phyloP scores from a whole-genome alignment of 2,888 invertebrate species.

The Drosophila testacea region DNA sequence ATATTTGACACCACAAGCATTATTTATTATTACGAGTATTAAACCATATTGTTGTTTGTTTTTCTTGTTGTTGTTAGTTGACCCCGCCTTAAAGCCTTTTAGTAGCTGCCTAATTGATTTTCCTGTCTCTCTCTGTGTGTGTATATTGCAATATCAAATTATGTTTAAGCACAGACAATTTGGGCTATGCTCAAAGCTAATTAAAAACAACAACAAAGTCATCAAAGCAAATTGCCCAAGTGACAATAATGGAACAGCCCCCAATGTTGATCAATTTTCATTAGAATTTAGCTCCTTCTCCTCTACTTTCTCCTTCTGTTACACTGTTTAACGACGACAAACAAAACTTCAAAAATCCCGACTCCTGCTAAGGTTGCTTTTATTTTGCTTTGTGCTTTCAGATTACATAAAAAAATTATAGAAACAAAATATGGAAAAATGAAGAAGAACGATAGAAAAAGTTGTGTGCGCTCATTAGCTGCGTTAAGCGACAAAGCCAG shows the following conservation, averaged over 20 bases:
- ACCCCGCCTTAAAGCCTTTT: constrained; percentile 20
- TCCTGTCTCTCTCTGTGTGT: constrained; percentile 12
- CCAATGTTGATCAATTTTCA: constrained; percentile 71
- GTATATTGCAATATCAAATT: constrained; percentile 37
- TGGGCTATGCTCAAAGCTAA: constrained; percentile 43
- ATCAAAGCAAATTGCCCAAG: constrained; percentile 60
- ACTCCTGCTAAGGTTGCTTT: constrained; percentile 33
- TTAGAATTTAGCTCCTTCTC: constrained; percentile 26
- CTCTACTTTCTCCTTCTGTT: too few relatives aligned
- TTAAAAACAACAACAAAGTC: constrained; percentile 54
- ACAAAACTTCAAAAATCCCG: constrained; percentile 45
- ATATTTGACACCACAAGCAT: constrained; percentile 31
- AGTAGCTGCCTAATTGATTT: constrained; percentile 33
- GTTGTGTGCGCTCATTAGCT: constrained; percentile 61
- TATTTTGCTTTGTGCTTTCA: constrained; percentile 21
- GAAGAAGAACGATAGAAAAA: constrained; percentile 26
- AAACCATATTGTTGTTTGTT: constrained; percentile 7
- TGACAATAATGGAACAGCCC: constrained; percentile 42
- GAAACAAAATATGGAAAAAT: background rate
- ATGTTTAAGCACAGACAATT: constrained; percentile 48
- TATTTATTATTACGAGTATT: constrained; percentile 18
- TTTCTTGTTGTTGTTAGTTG: background rate
- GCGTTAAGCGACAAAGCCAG: constrained; percentile 43
- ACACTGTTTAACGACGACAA: background rate
- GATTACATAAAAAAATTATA: constrained; percentile 26